phyloP scores from a whole-genome alignment of 2,888 invertebrate genomes.

The Nycteola revayana region DNA sequence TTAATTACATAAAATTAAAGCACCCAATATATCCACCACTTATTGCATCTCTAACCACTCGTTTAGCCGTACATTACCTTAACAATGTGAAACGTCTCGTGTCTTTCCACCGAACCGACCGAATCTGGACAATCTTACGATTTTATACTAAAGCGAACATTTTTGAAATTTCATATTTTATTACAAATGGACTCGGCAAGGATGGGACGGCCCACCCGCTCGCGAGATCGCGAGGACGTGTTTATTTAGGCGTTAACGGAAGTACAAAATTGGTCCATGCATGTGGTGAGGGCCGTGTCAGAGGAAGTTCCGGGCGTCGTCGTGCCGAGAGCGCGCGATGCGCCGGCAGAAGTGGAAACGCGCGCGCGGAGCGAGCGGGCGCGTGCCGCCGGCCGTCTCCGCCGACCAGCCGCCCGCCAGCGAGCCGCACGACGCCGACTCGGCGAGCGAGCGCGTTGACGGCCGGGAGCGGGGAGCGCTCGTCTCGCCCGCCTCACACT shows the following conservation, averaged over 20 bases:
- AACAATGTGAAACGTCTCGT: slow-evolving; percentile 38
- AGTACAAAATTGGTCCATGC: slow-evolving; percentile 77
- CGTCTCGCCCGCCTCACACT: slow-evolving; percentile 79
- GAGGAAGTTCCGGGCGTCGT: slow-evolving; percentile 67
- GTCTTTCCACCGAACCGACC: slow-evolving; percentile 42
- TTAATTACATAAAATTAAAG: slow-evolving; percentile 70
- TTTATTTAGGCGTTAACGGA: slow-evolving; percentile 64
- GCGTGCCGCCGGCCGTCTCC: slow-evolving; percentile 39
- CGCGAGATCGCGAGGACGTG: slow-evolving; percentile 64
- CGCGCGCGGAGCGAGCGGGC: slow-evolving; percentile 48
- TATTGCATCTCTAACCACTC: slow-evolving; percentile 56
- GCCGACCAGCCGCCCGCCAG: slow-evolving; percentile 47
- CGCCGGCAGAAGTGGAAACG: slow-evolving; percentile 74
- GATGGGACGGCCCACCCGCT: slow-evolving; percentile 46
- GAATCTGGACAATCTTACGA: slow-evolving; percentile 48
- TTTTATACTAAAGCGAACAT: slow-evolving; percentile 52
- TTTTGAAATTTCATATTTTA: slow-evolving; percentile 48
- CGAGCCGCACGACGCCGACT: slow-evolving; percentile 74
- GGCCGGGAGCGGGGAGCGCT: slow-evolving; percentile 68
- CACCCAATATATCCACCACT: slow-evolving; percentile 70
- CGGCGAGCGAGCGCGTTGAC: slow-evolving; percentile 76
- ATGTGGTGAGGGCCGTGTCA: slow-evolving; percentile 58
- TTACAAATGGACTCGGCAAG: slow-evolving; percentile 65
- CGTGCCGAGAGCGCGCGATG: slow-evolving; percentile 59
- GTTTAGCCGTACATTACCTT: slow-evolving; percentile 41